A percentile compares a stretch with the other conserved stretches of the same genome.
phyloP scores from a whole-genome alignment of 2,797 vertebrate species.

The Naso thynnoides region DNA sequence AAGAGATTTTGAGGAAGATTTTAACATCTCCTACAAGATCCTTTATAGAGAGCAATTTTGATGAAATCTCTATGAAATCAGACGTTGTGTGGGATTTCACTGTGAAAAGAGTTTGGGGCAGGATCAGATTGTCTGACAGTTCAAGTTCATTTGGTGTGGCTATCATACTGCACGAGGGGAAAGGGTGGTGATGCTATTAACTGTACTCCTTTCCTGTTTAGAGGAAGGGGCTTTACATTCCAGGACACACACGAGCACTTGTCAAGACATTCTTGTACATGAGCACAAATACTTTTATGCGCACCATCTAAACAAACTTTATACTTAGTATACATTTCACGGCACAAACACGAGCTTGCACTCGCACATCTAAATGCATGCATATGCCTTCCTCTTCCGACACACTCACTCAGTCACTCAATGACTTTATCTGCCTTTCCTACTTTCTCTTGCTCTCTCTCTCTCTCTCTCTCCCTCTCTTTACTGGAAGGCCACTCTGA shows the following conservation, averaged over 20 bases:
- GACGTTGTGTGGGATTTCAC: constrained; percentile 22
- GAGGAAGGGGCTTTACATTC: constrained; percentile 74
- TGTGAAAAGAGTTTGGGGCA: constrained; percentile 34
- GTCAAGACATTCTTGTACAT: constrained; percentile 57
- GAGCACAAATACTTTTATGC: constrained; percentile 61
- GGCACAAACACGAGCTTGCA: constrained; percentile 49
- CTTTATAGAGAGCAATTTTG: constrained; percentile 20
- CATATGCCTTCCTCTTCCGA: constrained; percentile 51
- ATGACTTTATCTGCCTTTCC: constrained; percentile 62
- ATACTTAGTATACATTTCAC: constrained; percentile 73
- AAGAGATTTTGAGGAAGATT: constrained; percentile 12
- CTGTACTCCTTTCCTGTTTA: constrained; percentile 80
- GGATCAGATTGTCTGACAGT: constrained; percentile 44
- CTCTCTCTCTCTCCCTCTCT: constrained; percentile 60
- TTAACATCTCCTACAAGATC: constrained; percentile 23
- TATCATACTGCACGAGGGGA: constrained; percentile 59
- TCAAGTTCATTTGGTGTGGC: constrained; percentile 44
- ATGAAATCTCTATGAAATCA: constrained; percentile 18
- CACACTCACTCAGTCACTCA: constrained; percentile 56
- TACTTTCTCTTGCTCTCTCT: constrained; percentile 53
- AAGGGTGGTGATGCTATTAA: constrained; percentile 78
- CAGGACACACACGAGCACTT: constrained; percentile 58
- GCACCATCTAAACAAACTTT: constrained; percentile 75
- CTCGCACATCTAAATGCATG: constrained; percentile 70
- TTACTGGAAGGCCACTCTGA: constrained; percentile 83